These are phyloP conservation scores for Amazona vittata DNA, from an alignment of 2,113 vertebrate species.

Conservation along the genomic window DNA sequence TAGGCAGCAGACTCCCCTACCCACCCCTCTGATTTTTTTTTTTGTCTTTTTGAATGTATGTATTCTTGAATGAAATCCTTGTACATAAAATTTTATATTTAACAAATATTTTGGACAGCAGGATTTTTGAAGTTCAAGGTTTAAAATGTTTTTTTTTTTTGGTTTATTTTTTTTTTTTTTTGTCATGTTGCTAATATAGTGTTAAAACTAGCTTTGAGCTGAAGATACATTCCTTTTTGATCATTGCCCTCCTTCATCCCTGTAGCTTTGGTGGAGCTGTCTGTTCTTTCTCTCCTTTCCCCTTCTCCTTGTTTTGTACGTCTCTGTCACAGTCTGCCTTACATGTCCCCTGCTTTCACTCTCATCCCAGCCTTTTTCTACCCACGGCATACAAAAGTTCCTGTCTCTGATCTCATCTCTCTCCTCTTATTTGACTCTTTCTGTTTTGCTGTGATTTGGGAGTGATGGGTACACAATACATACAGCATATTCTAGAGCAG, in stretches of 20 bases:
- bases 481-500: neutral
- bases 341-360: neutral
- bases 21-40: accelerated
- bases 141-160: neutral
- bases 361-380: neutral
- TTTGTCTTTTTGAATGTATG: accelerated
- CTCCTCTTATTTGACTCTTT: neutral
- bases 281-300: neutral
- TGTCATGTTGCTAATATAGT: accelerated
- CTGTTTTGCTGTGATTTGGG: neutral
- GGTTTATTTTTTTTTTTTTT: neutral
- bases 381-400: neutral
- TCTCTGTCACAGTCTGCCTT: neutral
- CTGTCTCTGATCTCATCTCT: neutral
- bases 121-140: neutral
- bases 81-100: neutral
- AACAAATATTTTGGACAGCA: neutral
- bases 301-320: neutral
- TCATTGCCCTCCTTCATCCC: neutral
- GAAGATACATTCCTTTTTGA: neutral
- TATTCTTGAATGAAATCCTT: neutral
- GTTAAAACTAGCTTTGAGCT: neutral
- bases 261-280: neutral
- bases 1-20: neutral
- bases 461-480: neutral